Evolutionary conservation across 2,888 invertebrate genomes (phyloP), one percentile per base, ranked within the genome.

Genomic region (Drosophila dives): DNA sequence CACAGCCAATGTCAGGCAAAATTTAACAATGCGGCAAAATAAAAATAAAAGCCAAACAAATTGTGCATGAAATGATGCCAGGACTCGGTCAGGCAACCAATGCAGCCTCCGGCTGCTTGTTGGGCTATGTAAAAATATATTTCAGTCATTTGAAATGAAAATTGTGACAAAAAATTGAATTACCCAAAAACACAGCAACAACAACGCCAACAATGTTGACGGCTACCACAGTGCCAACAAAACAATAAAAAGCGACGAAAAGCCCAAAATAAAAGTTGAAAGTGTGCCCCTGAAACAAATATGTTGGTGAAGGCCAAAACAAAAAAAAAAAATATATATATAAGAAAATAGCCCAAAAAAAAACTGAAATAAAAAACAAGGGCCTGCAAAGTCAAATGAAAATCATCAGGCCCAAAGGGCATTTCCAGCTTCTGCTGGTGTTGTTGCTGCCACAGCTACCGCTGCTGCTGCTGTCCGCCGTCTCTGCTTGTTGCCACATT

Each of bases 111-210:
- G 36, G 29, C 49, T 67, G 55, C n/a, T 45, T 8, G n/a, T 71
- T 26, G 17, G 63, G 15, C 60, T 64, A 38, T 49, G 59, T 54
- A 40, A 55, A 66, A 76, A 53, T 63, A 75, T 83, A 63, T 72
- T 60, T 67, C 62, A 78, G 75, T 72, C 81, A 83, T 83, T 86
- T 63, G 70, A 71, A 80, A 86, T 86, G 86, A 81, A 86, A 86
- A 86, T 87, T 77, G 87, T 85, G 89, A 74, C 86, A 81, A 79
- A 72, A 89, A 86, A 86, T 86, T 86, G 86, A 88, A 86, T 86
- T 86, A 83, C 84, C 83, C 80, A 66, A 67, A 64, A 49, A 60
- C 63, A 36, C 53, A 62, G 59, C 32, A 80, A 51, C 49, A 80
- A 48, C 54, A 66, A 51, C 49, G 77, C 42, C 54, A 66, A 62